Evolutionary conservation across 2,888 invertebrate species (phyloP).

Genomic region (Stomorhina lunata): DNA sequence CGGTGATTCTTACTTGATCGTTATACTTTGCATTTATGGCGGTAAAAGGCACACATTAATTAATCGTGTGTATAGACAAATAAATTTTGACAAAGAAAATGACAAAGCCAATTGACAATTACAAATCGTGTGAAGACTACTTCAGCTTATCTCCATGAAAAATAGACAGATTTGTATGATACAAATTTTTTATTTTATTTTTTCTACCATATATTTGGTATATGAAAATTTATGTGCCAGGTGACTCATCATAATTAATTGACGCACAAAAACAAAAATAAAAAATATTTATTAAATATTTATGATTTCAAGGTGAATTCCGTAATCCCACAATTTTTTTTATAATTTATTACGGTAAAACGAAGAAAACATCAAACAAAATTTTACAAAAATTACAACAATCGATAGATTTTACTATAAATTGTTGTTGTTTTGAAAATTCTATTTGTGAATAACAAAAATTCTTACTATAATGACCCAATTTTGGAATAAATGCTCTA

Average conservation of each 20-base stretch:
- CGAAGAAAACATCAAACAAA: not conserved
- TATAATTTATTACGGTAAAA: not conserved
- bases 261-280: slow-evolving; percentile 7
- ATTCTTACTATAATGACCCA: slow-evolving; percentile 3
- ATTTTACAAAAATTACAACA: not conserved
- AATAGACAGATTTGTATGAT: not conserved
- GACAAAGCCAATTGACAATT: no score
- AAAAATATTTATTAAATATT: slow-evolving; percentile 34
- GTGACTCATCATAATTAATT: slow-evolving; percentile 43
- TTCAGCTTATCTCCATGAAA: slow-evolving; percentile 18
- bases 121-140: not conserved
- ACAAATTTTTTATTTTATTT: not conserved
- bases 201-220: not conserved
- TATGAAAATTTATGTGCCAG: not conserved
- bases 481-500: not conserved
- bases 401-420: not conserved
- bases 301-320: slow-evolving; percentile 62
- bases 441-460: not conserved
- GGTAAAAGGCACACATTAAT: no score
- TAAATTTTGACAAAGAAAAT: no score
- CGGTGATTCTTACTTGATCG: no score
- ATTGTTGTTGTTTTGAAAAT: not conserved
- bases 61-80: no score
- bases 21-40: no score
- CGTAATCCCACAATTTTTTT: slow-evolving; percentile 23